Evolutionary conservation across 1,140 invertebrate genomes (phyloP).

Genomic region (Heliconius eleuchia): DNA sequence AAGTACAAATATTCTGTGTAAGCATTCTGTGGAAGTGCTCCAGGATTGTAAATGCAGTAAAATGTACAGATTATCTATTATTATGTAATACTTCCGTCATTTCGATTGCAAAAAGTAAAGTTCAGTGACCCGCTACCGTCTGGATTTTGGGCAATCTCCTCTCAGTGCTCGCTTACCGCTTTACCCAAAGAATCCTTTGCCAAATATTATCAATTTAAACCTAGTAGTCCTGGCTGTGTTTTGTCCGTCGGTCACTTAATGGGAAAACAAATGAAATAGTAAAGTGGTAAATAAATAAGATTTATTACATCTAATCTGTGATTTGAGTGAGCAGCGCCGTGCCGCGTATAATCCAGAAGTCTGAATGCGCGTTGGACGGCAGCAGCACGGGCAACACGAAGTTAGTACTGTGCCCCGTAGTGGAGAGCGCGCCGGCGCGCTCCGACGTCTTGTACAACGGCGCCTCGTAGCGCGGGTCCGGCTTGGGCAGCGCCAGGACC

Average conservation of each 20-base stretch:
- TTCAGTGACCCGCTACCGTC: no score
- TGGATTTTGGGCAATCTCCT: no score
- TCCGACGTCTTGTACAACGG: constrained; percentile 94
- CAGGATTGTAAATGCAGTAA: no score
- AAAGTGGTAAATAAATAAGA: not conserved
- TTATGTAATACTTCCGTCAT: no score
- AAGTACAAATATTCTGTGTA: not conserved
- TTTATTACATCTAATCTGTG: constrained; percentile 61
- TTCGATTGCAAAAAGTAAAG: no score
- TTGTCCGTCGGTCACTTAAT: not conserved
- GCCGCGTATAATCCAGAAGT: constrained; percentile 93
- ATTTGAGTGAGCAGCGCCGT: constrained; percentile 91
- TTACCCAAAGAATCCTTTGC: no score
- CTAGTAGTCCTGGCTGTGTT: no score
- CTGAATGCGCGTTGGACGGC: constrained; percentile 82
- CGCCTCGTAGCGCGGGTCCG: constrained; percentile 86
- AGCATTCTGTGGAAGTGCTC: no score
- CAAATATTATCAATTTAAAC: no score
- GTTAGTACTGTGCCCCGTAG: constrained; percentile 94
- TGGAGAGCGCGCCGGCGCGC: constrained; percentile 91
- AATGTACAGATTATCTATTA: no score
- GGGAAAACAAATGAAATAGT: not conserved
- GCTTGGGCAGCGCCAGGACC: constrained; percentile 82
- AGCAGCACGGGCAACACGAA: constrained; percentile 91
- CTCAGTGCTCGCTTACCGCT: no score